Conservation (phyloP, 2,888 invertebrate species). For the Tetramorium bicarinatum region DNA sequence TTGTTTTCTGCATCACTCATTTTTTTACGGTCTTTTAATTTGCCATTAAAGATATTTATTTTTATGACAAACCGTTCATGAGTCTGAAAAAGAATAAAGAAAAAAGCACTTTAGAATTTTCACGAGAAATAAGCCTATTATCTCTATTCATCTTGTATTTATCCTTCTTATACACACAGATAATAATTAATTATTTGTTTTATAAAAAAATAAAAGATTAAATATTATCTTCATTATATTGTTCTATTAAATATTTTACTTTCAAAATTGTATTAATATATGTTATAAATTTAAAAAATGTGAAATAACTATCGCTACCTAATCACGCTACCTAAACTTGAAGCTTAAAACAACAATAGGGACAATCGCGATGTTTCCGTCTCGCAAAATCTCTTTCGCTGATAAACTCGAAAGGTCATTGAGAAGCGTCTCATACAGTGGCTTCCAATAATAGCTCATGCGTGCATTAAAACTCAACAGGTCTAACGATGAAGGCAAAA, state of each 20-base stretch:
- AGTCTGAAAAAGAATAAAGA: background rate
- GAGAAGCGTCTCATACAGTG: conserved; percentile 8
- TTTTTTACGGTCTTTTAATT: conserved; percentile 3
- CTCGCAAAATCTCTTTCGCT: background rate
- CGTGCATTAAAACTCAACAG: conserved; percentile 48
- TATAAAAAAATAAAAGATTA: background rate
- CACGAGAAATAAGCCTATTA: background rate
- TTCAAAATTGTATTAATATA: background rate
- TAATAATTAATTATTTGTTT: background rate
- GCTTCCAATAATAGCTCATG: conserved; percentile 31
- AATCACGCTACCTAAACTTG: background rate
- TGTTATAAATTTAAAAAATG: background rate
- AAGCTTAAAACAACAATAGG: background rate
- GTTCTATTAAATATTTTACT: background rate
- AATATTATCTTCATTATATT: background rate
- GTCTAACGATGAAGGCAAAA: conserved; percentile 34
- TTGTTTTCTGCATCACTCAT: background rate
- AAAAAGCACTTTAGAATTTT: background rate
- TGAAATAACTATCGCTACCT: background rate
- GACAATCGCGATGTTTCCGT: background rate
- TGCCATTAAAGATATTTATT: conserved; percentile 11
- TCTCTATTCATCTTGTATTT: background rate
- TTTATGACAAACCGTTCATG: background rate
- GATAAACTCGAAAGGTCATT: background rate
- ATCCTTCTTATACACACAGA: background rate